Conservation (phyloP, 2,113 vertebrate species). For the Colaptes auratus region DNA sequence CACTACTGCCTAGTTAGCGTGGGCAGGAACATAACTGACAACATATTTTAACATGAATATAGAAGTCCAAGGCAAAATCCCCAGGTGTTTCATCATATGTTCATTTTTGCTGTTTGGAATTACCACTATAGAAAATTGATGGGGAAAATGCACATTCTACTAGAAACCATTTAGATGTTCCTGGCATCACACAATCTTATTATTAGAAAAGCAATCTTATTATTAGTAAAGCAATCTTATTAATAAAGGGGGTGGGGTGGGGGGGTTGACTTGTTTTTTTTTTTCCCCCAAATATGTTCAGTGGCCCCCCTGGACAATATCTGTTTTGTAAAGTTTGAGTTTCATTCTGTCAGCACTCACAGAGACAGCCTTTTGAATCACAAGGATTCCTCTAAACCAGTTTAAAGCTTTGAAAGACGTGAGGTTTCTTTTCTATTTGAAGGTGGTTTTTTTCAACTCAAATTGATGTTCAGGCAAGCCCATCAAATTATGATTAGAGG, state of each 20-base stretch:
- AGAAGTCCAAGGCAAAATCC: not conserved
- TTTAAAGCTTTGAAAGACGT: not conserved
- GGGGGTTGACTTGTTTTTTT: rapidly evolving
- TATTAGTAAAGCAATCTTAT: not conserved
- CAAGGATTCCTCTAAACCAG: not conserved
- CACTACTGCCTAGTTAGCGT: not conserved
- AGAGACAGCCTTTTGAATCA: not conserved
- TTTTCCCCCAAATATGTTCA: rapidly evolving
- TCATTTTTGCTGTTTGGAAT: not conserved
- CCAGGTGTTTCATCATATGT: not conserved
- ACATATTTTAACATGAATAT: not conserved
- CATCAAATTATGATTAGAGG: not conserved
- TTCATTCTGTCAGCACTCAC: not conserved
- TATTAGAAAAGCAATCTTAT: not conserved
- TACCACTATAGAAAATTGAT: not conserved
- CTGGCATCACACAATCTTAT: not conserved
- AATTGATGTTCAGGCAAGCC: not conserved
- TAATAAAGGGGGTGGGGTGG: too few relatives aligned
- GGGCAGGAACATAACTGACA: not conserved
- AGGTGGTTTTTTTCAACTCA: not conserved
- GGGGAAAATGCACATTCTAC: not conserved
- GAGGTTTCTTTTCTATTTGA: not conserved
- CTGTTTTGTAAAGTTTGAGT: not conserved
- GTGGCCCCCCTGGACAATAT: not conserved
- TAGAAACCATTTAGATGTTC: not conserved